These are phyloP conservation scores for Xanthia icteritia DNA, from an alignment of 2,888 invertebrate genomes.

Conservation along the genomic window DNA sequence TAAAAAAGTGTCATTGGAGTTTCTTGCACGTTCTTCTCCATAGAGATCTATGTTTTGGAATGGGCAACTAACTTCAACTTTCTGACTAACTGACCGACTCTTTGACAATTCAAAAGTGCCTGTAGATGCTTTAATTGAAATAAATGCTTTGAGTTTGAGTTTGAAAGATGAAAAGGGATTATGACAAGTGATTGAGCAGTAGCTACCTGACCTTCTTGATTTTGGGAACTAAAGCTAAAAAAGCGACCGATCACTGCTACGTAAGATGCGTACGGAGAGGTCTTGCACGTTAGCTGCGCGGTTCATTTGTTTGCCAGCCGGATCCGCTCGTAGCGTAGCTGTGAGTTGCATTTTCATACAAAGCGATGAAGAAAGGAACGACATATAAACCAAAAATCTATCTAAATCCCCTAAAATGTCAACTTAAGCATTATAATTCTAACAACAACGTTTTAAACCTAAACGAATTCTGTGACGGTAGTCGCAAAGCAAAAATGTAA, in stretches of 20 bases:
- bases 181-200: neutral
- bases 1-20: too few species aligned
- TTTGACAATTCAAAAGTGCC: too few species aligned
- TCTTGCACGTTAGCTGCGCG: too few species aligned
- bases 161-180: neutral
- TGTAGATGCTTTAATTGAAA: too few species aligned
- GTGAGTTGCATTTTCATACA: neutral
- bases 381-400: neutral
- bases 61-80: too few species aligned
- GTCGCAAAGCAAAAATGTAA: slow-evolving; percentile 59
- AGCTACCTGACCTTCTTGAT: neutral
- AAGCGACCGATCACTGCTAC: neutral
- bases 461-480: slow-evolving; percentile 30
- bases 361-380: neutral
- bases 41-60: too few species aligned
- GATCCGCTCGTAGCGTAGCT: fast-evolving
- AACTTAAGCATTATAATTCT: slow-evolving; percentile 16
- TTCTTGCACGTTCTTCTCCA: too few species aligned
- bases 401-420: neutral
- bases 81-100: too few species aligned
- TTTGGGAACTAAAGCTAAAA: too few species aligned
- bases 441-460: slow-evolving; percentile 37
- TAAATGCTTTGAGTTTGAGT: too few species aligned
- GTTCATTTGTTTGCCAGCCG: neutral
- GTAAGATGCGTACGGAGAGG: neutral